Base-by-base conservation (phyloP, 2,888 invertebrate genomes). In the Halictus quadricinctus region DNA sequence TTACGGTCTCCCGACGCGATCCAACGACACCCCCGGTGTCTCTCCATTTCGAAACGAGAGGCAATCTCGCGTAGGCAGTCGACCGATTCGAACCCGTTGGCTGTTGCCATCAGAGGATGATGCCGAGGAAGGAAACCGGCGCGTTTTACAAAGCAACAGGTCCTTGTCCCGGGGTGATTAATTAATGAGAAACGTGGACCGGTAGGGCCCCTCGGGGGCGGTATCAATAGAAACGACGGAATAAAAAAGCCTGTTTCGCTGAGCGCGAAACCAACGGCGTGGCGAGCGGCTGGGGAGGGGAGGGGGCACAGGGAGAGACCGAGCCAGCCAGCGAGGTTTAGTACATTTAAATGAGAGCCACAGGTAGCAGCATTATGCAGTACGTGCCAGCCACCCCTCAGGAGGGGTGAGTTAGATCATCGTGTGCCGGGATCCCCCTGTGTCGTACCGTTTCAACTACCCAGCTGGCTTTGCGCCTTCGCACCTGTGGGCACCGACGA, bases 281-380 rank as follows among this genome's bases (percentile, higher is more conserved):
- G 85, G 87, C 66, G 66, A 48, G 36, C 76, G 29, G 85, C 72
- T 64, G 41, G 64, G 13, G 18, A 0, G 12, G 72, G 75, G 41
- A 36, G 76, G 74, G 75, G 73, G 12, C 12, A 12, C n/a, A 78
- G 78, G 60, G 79, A 66, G 84, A 82, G 85, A 73, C 84, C 80
- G 90, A 76, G 86, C 79, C 85, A 86, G 87, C 76, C 82, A 87
- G 85, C 81, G 90, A 91, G 91, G 91, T 93, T 93, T 93, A 90
- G 91, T 93, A 92, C 92, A 94, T 94, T 94, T 92, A 93, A 94
- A 94, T 94, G 91, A 92, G 92, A 94, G 93, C 93, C 92, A 94
- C 93, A 93, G 93, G 93, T 93, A 93, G 93, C 92, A 91, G 91
- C 90, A 92, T 93, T 93, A 93, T 93, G 91, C 93, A 90, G 92